These are phyloP conservation scores for Laothoe populi DNA, from an alignment of 2,888 invertebrate species.

Conservation along the genomic window DNA sequence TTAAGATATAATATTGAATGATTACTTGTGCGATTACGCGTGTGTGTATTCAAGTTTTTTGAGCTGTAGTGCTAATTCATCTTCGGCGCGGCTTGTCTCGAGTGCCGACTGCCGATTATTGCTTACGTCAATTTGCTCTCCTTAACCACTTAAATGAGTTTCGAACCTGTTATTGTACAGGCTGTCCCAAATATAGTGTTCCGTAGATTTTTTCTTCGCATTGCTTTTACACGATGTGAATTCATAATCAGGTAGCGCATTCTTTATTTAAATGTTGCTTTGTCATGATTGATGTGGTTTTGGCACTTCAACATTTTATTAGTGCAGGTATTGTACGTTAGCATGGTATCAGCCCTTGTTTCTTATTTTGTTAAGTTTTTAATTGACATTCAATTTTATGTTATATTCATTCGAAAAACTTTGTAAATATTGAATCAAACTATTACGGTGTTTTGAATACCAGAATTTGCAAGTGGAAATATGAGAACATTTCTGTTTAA, in stretches of 20 bases:
- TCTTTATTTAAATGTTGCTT: neutral
- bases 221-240: conserved; percentile 6
- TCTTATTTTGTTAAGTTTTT: neutral
- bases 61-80: conserved; percentile 6
- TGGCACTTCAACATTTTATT: neutral
- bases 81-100: conserved; percentile 4
- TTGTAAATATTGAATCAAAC: too few species aligned
- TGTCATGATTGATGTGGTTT: conserved; percentile 3
- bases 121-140: conserved; percentile 15
- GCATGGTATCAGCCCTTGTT: neutral
- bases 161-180: conserved; percentile 33
- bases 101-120: neutral
- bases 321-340: too few species aligned
- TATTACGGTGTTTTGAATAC: too few species aligned
- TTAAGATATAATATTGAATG: neutral
- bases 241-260: conserved; percentile 13
- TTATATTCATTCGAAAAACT: too few species aligned
- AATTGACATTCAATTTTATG: neutral
- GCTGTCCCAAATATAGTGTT: conserved; percentile 45
- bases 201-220: conserved; percentile 21
- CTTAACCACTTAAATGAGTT: conserved; percentile 27
- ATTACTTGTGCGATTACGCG: neutral
- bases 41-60: conserved; percentile 12
- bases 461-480: too few species aligned
- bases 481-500: too few species aligned